Base-by-base conservation (phyloP, 2,888 invertebrate genomes). In the Mycogona germanica region DNA sequence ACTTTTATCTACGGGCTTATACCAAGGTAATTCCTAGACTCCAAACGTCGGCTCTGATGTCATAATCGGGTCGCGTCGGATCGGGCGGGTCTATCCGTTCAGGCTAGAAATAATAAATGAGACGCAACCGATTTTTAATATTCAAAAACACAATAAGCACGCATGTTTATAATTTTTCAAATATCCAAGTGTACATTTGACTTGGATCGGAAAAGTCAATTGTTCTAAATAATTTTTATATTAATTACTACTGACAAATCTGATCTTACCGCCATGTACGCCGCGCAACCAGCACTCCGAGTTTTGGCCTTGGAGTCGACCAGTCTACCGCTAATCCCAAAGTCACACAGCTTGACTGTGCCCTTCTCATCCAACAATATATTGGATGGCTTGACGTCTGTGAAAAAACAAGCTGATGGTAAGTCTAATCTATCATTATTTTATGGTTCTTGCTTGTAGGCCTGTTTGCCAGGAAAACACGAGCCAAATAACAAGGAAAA, bases 41-140 rank as follows among this genome's bases (percentile, higher is more conserved):
- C 98, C 98, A 98, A 49, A 99, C 97, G 74, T 99, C 98, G 21
- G 98, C 97, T 63, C 98, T 79, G 67, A 98, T 93, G 73, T 98
- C 98, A 72, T 98, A 98, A 73, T 93, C 91, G 51, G 92, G 93
- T 68, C 87, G 82, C 57, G 81, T 80, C 25, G 93, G 93, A 70
- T 89, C 86, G 25, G 88, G 87, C 42, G 87, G 87, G 72, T 95
- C 93, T 71, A 97, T 96, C 64, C 97, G 78, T 75, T 98, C 97
- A 49, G 97, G 97, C 91, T 92, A 65, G 17, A n/a, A n/a, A n/a
- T n/a, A n/a, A n/a, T n/a, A n/a, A n/a, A n/a, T n/a, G n/a, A n/a
- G n/a, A n/a, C n/a, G n/a, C n/a, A n/a, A n/a, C n/a, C n/a, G n/a
- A n/a, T n/a, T n/a, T n/a, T n/a, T n/a, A n/a, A n/a, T n/a, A n/a